These are phyloP conservation scores for Uromys caudimaculatus DNA, from an alignment of 2,797 vertebrate species.

Conservation along the genomic window DNA sequence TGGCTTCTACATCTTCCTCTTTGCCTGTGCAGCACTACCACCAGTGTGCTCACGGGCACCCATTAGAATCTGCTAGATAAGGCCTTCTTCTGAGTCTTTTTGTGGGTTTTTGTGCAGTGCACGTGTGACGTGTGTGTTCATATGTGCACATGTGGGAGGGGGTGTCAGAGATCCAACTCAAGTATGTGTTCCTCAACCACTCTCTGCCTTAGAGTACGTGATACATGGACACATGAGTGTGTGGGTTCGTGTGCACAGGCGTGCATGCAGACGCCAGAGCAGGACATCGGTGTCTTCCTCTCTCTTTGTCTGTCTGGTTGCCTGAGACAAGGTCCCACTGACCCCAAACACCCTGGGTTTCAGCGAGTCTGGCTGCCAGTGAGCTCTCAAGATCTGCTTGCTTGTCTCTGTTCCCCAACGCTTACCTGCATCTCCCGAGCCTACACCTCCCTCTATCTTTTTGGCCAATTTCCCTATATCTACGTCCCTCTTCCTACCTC, in stretches of 20 bases:
- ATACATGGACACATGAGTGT: background rate
- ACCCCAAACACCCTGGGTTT: background rate
- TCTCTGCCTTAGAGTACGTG: background rate
- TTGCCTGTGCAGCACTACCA: background rate
- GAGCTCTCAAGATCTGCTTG: background rate
- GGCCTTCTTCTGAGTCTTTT: background rate
- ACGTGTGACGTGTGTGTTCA: background rate
- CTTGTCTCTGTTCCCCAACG: background rate
- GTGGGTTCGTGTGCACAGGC: too few relatives aligned
- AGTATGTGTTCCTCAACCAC: background rate
- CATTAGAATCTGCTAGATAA: background rate
- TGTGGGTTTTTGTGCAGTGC: background rate
- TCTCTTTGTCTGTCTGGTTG: background rate
- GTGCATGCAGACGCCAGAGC: background rate
- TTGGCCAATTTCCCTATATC: background rate
- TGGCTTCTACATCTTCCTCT: background rate
- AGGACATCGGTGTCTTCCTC: background rate
- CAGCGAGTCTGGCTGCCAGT: background rate
- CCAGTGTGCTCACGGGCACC: background rate
- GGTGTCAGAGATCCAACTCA: background rate
- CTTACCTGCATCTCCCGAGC: background rate
- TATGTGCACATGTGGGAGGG: background rate
- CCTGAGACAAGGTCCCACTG: background rate
- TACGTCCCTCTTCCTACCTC: background rate
- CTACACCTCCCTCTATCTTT: background rate